phyloP scores from a whole-genome alignment of 2,888 invertebrate genomes.

The Oligia latruncula region DNA sequence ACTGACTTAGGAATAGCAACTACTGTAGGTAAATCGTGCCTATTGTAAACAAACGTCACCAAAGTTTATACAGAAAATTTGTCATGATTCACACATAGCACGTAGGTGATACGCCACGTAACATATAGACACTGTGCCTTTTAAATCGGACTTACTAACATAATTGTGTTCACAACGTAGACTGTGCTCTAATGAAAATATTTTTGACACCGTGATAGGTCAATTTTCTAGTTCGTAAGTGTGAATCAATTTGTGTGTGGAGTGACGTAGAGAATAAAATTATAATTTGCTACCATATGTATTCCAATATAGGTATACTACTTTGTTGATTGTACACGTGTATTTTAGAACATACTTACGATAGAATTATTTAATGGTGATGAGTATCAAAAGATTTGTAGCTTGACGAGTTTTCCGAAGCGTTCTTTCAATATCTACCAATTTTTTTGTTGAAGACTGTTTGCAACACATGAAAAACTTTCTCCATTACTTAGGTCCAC shows the following conservation, averaged over 20 bases:
- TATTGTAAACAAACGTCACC: conserved; percentile 56
- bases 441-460: not conserved
- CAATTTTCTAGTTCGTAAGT: conserved; percentile 30
- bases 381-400: not conserved
- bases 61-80: conserved; percentile 58
- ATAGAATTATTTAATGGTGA: not conserved
- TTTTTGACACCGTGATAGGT: conserved; percentile 24
- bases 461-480: conserved; percentile 3
- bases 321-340: conserved; percentile 21
- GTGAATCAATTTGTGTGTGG: conserved; percentile 20
- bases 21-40: conserved; percentile 26
- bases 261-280: conserved; percentile 29
- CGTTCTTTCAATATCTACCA: not conserved
- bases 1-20: conserved; percentile 28
- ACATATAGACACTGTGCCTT: conserved; percentile 25
- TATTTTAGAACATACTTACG: not conserved
- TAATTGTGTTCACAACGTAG: conserved; percentile 30
- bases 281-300: conserved; percentile 6
- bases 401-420: not conserved
- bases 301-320: not conserved
- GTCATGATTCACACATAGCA: conserved; percentile 58
- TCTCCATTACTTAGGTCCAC: not conserved
- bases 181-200: conserved; percentile 33
- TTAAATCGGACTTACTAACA: conserved; percentile 46
- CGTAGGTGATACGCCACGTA: conserved; percentile 44